Base-by-base conservation (phyloP, 1,140 invertebrate species). In the Rhopalosiphum maidis region DNA sequence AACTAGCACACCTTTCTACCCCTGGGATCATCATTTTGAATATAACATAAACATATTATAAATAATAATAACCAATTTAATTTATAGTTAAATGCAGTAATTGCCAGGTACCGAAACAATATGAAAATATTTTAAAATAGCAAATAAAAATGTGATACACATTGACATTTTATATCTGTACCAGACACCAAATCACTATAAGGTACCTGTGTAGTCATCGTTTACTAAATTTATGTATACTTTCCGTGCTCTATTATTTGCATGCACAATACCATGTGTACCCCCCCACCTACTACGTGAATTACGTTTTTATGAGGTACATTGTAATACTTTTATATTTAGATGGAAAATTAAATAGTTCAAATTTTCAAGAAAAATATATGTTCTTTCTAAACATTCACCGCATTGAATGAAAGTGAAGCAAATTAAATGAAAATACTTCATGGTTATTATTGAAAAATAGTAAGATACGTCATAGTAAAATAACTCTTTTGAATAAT, bases 1-100 rank as follows among this genome's bases (percentile, higher is more conserved):
- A 93, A 93, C 91, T 54, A 51, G 91, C 82, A 93, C 91, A 37
- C 91, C 91, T 93, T 93, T 85, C 91, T 93, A 86, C 35, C 82
- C 77, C 25, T 37, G 30, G 82, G 35, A 85, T 82, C 6, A 68
- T 30, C 23, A 83, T 82, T 92, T 83, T 4, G 23, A 8, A 91
- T 82, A 48, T 35, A 91, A 51, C n/a, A 48, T 46, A 35, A 43
- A 55, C 25, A 43, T 51, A n/a, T 82, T 37, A 92, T 77, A 43
- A 86, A 41, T 60, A 90, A 83, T 83, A 83, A 83, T 37, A 51
- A 92, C 8, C 41, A 43, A 22, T 90, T 68, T 43, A 90, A 43
- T 90, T 90, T 90, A 90, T 90, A 60, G 55, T 43, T 90, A 55
- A 90, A 68, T 90, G 37, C 23, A 1, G 55, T 68, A 68, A 90